These are phyloP conservation scores for Centropristis striata DNA, from an alignment of 2,113 vertebrate genomes.

Conservation along the genomic window DNA sequence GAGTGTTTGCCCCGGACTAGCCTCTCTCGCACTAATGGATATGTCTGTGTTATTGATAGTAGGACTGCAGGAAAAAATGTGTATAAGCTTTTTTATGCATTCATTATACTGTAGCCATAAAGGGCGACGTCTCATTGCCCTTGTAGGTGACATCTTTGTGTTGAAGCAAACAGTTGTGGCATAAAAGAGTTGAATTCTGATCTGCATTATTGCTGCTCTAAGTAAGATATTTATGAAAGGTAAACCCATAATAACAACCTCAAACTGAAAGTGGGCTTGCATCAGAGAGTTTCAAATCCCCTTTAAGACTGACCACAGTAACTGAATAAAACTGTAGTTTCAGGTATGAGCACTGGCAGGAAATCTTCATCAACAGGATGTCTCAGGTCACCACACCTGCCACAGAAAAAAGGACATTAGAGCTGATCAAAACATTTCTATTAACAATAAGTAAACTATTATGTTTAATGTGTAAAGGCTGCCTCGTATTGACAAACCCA, in stretches of 20 bases:
- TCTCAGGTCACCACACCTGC: not conserved
- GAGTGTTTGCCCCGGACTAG: conserved; percentile 76
- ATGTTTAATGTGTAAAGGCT: too few relatives aligned
- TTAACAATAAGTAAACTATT: too few relatives aligned
- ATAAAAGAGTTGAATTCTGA: conserved; percentile 8
- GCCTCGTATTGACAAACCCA: too few relatives aligned
- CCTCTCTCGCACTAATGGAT: conserved; percentile 76
- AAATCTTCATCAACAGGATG: conserved; percentile 13
- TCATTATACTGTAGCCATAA: conserved; percentile 50
- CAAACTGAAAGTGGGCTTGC: not conserved
- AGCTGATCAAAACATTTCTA: not conserved
- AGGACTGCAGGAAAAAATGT: conserved; percentile 57
- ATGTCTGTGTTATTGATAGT: conserved; percentile 81
- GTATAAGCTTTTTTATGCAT: conserved; percentile 67
- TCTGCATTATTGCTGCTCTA: conserved; percentile 4
- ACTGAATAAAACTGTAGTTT: conserved; percentile 6
- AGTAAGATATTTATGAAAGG: conserved; percentile 15
- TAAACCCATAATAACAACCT: not conserved
- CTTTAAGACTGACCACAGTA: conserved; percentile 13
- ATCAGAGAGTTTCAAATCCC: conserved; percentile 18
- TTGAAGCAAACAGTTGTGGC: conserved; percentile 5
- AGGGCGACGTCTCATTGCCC: conserved; percentile 47
- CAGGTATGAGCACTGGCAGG: conserved; percentile 11
- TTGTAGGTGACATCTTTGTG: conserved; percentile 53
- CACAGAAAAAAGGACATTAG: not conserved